Evolutionary conservation across 53 echinoderm and acorn worm species (phyloP), one percentile per base, ranked within the genome.

Genomic region (Mesocentrotus franciscanus): DNA sequence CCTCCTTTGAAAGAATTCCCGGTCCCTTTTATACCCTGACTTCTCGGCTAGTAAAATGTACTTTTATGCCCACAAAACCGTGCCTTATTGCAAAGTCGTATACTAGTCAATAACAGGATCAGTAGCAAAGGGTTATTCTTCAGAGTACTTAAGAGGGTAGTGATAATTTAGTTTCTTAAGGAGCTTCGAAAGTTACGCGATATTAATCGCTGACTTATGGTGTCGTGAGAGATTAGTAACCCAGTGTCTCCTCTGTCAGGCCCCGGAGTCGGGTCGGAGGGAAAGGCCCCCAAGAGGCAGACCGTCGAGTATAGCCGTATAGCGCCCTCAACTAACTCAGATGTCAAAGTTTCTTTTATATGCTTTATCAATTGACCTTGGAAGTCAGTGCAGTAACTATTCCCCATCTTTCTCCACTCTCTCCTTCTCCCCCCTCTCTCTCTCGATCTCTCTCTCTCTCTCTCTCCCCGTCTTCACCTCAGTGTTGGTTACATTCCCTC

Each of bases 1-100:
- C 87, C 27, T 87, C 58, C 58, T 87, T 87, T 87, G 12, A 87
- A 87, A 87, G 59, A 56, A 87, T 87, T 58, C 56, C 87, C 24
- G 56, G 56, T n/a, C 34, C 29, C 57, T 87, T 84, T 87, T 87
- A 87, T 87, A 58, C 87, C 27, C 87, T 34, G 9, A 26, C 87
- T 87, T 27, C 4, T 42, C 58, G 4, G 24, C 2, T 22, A 13
- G n/a, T 26, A 49, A 84, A 87, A 59, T 87, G 87, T 57, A 87
- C 87, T 87, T 85, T 87, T 87, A 87, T 87, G 87, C 10, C 56
- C 27, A 58, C n/a, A 58, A 57, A 39, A 26, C 87, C 85, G 85
- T 85, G 57, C 57, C 85, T 9, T 85, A 24, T 36, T 24, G 14
- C 87, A 58, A 58, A 87, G 29, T 56, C 27, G 58, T 57, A 87